These are phyloP conservation scores for Helleia helle DNA, from an alignment of 2,888 invertebrate species.

Conservation along the genomic window DNA sequence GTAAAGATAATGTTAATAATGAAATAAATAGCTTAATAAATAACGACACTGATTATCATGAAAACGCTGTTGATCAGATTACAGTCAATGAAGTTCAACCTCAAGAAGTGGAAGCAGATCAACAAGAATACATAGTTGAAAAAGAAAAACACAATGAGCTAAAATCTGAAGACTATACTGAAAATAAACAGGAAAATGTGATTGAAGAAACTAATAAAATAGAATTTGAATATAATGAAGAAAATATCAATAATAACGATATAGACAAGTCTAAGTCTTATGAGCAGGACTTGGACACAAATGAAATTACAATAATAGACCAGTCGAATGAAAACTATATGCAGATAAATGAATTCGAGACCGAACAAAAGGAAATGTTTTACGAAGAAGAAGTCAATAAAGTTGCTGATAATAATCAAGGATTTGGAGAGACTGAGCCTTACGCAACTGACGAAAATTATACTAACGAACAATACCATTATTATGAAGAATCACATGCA, in stretches of 20 bases:
- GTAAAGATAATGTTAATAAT: too few relatives aligned
- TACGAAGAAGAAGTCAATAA: constrained; percentile 35
- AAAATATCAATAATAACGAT: too few relatives aligned
- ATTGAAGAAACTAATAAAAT: background rate
- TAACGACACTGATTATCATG: too few relatives aligned
- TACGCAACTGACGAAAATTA: constrained; percentile 22
- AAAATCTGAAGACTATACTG: background rate
- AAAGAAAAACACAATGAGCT: background rate
- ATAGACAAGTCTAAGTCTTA: background rate
- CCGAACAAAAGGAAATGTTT: constrained; percentile 45
- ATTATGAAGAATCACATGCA: constrained; percentile 34
- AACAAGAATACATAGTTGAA: background rate
- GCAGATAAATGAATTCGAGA: constrained; percentile 39
- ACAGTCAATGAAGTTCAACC: too few relatives aligned
- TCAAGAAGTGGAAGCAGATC: background rate
- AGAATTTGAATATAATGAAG: constrained; percentile 9
- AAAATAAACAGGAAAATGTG: background rate
- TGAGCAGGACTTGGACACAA: constrained; percentile 2
- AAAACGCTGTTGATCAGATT: too few relatives aligned
- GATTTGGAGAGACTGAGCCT: constrained; percentile 17
- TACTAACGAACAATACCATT: constrained; percentile 33
- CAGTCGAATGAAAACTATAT: constrained; percentile 13
- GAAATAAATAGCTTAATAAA: too few relatives aligned
- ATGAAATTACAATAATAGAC: constrained; percentile 6
- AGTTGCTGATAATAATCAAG: constrained; percentile 29